These are phyloP conservation scores for Polydrusus pterygomalis DNA, from an alignment of 2,888 invertebrate species.

Conservation along the genomic window DNA sequence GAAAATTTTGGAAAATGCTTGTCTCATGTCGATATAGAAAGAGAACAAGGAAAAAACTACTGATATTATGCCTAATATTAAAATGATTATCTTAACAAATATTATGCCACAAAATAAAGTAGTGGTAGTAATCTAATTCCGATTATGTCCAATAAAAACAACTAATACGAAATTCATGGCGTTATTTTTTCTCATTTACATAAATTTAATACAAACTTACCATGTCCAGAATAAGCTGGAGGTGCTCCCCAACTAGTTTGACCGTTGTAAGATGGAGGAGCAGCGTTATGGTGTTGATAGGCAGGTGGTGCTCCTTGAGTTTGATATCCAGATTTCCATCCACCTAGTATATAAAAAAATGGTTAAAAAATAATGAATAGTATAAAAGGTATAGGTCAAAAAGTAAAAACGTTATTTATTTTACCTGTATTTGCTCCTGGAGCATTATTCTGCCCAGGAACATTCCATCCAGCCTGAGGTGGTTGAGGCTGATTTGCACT, in stretches of 20 bases:
- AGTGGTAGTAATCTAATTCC: too few species aligned
- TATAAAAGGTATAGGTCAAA: too few species aligned
- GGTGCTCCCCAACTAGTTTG: constrained; percentile 49
- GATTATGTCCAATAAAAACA: too few species aligned
- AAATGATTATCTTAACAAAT: too few species aligned
- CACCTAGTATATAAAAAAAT: constrained; percentile 13
- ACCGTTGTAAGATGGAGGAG: constrained; percentile 52
- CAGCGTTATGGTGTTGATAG: constrained; percentile 52
- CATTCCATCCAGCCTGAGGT: constrained; percentile 62
- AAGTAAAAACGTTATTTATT: too few species aligned
- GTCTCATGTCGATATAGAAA: too few species aligned
- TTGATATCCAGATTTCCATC: constrained; percentile 55
- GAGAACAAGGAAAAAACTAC: background rate
- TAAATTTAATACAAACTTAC: constrained; percentile 10
- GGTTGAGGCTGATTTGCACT: constrained; percentile 53
- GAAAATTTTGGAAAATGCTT: too few species aligned
- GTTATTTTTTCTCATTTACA: background rate
- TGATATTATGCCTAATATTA: too few species aligned
- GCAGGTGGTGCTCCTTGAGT: constrained; percentile 49
- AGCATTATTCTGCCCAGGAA: constrained; percentile 55
- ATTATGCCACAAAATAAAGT: too few species aligned
- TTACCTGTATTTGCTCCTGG: constrained; percentile 35
- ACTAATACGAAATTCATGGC: too few species aligned
- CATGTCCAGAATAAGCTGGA: constrained; percentile 48
- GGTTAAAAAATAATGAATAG: too few species aligned